phyloP scores from a whole-genome alignment of 2,888 invertebrate genomes.

The Orgyia antiqua region DNA sequence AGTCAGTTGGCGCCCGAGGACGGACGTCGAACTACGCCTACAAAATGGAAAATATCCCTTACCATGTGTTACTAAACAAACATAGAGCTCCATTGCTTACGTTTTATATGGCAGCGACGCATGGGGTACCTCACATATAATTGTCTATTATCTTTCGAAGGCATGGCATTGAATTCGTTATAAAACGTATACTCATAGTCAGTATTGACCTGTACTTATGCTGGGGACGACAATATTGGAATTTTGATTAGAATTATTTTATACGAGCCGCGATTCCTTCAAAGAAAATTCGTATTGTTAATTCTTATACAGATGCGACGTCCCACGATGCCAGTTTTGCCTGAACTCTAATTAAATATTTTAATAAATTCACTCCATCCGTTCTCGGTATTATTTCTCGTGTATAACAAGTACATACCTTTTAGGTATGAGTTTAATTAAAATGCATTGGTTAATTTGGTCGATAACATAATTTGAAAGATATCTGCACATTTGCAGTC shows the following conservation, averaged over 20 bases:
- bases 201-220: slow-evolving; percentile 31
- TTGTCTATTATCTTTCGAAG: slow-evolving; percentile 35
- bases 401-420: slow-evolving; percentile 22
- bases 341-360: slow-evolving; percentile 64
- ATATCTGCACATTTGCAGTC: slow-evolving; percentile 17
- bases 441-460: slow-evolving; percentile 29
- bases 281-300: slow-evolving; percentile 52
- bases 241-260: slow-evolving; percentile 56
- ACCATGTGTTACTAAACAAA: slow-evolving; percentile 50
- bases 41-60: slow-evolving; percentile 52
- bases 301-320: slow-evolving; percentile 46
- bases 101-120: slow-evolving; percentile 21
- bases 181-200: slow-evolving; percentile 33
- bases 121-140: slow-evolving; percentile 20
- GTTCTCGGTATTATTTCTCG: slow-evolving; percentile 39
- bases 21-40: slow-evolving; percentile 58
- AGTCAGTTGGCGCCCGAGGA: slow-evolving; percentile 62
- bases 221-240: slow-evolving; percentile 43
- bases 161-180: slow-evolving; percentile 42
- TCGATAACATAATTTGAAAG: slow-evolving; percentile 28
- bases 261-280: slow-evolving; percentile 48
- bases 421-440: slow-evolving; percentile 35
- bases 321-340: slow-evolving; percentile 43
- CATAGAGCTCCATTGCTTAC: slow-evolving; percentile 26
- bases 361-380: slow-evolving; percentile 62